These are phyloP conservation scores for Oncorhynchus mykiss DNA, from an alignment of 2,113 vertebrate genomes.

Conservation along the genomic window DNA sequence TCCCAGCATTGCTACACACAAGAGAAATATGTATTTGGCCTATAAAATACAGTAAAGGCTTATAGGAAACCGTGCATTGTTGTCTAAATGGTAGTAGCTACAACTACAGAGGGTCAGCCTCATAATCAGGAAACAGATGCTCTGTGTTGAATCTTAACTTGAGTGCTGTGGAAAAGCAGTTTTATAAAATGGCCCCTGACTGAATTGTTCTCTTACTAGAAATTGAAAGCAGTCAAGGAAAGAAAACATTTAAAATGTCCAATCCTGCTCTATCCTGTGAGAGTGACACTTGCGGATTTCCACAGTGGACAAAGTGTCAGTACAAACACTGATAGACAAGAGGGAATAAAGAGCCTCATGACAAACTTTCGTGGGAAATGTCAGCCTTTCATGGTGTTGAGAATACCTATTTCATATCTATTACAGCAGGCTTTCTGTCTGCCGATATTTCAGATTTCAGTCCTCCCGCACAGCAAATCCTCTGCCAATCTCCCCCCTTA, in stretches of 20 bases:
- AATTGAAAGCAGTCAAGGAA: slow-evolving; percentile 57
- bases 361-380: slow-evolving; percentile 81
- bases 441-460: slow-evolving; percentile 80
- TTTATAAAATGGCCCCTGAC: slow-evolving; percentile 51
- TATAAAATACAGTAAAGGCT: background rate
- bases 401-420: slow-evolving; percentile 85
- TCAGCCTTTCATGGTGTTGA: slow-evolving; percentile 82
- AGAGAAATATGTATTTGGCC: background rate
- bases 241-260: slow-evolving; percentile 59
- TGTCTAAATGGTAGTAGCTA: slow-evolving; percentile 20
- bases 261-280: slow-evolving; percentile 70
- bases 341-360: slow-evolving; percentile 77
- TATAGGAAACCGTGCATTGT: slow-evolving; percentile 2
- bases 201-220: slow-evolving; percentile 64
- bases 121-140: slow-evolving; percentile 47
- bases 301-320: slow-evolving; percentile 76
- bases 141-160: slow-evolving; percentile 46
- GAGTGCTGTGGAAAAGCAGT: slow-evolving; percentile 52
- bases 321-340: slow-evolving; percentile 76
- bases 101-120: slow-evolving; percentile 26
- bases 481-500: slow-evolving; percentile 83
- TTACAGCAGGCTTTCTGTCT: slow-evolving; percentile 80
- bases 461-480: slow-evolving; percentile 79
- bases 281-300: slow-evolving; percentile 80
- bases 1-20: background rate